Evolutionary conservation across 2,797 vertebrate genomes (phyloP), one percentile per base, ranked within the genome.

Genomic region (Morelia viridis): DNA sequence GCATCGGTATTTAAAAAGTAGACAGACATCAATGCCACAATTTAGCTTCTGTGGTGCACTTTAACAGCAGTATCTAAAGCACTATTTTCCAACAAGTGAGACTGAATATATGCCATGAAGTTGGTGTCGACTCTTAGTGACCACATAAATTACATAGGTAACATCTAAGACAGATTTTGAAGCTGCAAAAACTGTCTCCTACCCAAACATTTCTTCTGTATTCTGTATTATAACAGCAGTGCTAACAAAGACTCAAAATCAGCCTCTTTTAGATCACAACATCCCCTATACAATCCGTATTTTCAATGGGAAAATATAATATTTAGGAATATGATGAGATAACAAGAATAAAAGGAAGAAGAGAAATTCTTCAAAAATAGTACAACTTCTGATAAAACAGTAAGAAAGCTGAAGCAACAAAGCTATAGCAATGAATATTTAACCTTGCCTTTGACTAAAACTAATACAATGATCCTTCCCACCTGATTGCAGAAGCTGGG

Each of bases 401-500:
- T 35, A 60, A 89, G 61, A 85, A 57, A 76, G 11, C 12, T 41
- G 57, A 64, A 24, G 7, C 31, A n/a, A 76, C 8, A 68, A 91
- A 53, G 15, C 15, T 41, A 26, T 17, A 85, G 71, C 50, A 76
- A 91, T 19, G 41, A 4, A 93, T 28, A 93, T 0, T 31, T 0
- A 2, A 31, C 50, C 5, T 85, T 65, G 83, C 92, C 71, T 93
- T 5, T 90, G 19, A 85, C 64, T 87, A 87, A 17, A n/a, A 28
- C 10, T 87, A 71, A 80, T 60, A 12, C 53, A n/a, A 90, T 65
- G 60, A 1, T 12, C 28, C 9, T 80, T 22, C 85, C 65, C 96
- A 99, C 99, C 99, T 97, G 99, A 99, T 95, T 99, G 99, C 1
- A 99, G 98, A 91, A 99, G 98, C 93, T 99, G 99, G 28, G 99